Evolutionary conservation across 2,888 invertebrate species (phyloP).

Genomic region (Lycocerus yunnanus): DNA sequence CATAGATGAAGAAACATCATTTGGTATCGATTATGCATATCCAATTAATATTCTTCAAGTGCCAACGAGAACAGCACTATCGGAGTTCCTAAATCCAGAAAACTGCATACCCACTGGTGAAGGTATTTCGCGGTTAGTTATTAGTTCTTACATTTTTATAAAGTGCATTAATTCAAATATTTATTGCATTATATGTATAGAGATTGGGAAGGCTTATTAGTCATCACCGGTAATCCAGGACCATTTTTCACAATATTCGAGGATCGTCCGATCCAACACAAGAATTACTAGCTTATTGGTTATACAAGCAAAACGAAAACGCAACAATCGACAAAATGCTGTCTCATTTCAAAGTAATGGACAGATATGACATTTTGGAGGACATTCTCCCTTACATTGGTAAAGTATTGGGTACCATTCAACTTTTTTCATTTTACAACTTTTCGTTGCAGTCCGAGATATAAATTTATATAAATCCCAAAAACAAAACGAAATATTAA

Average conservation of each 20-base stretch:
- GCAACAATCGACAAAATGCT: constrained; percentile 66
- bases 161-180: neutral
- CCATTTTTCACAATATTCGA: constrained; percentile 44
- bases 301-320: constrained; percentile 54
- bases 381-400: constrained; percentile 64
- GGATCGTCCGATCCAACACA: constrained; percentile 62
- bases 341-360: constrained; percentile 65
- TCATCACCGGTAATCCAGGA: constrained; percentile 62
- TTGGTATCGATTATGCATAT: too few species aligned
- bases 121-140: constrained; percentile 51
- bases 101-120: constrained; percentile 69
- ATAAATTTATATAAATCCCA: constrained; percentile 8
- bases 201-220: constrained; percentile 80
- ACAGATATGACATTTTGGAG: constrained; percentile 77
- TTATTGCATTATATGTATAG: constrained; percentile 48
- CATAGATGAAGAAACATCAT: too few species aligned
- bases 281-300: constrained; percentile 66
- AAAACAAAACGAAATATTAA: neutral
- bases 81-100: constrained; percentile 64
- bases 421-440: neutral
- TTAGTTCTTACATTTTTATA: neutral
- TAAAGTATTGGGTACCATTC: constrained; percentile 42
- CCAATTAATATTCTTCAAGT: too few species aligned
- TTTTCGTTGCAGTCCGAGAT: constrained; percentile 17
- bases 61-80: too few species aligned